These are phyloP conservation scores for Leptothorax acervorum DNA, from an alignment of 2,888 invertebrate genomes.

Conservation along the genomic window DNA sequence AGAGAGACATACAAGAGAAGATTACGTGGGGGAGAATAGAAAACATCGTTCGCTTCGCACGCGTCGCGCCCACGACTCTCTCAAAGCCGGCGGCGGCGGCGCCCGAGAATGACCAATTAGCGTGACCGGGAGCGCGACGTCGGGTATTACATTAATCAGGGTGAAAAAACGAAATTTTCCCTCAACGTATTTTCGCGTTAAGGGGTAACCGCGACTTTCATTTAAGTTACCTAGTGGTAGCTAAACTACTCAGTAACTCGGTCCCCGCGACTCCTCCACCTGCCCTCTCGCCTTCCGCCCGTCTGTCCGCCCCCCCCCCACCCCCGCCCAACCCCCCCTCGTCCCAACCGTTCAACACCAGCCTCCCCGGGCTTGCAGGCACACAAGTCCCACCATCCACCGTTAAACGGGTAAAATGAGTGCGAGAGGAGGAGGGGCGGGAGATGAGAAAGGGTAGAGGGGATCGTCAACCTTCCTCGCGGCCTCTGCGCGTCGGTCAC, in stretches of 20 bases:
- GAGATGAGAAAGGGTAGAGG: slow-evolving; percentile 49
- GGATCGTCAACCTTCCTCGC: slow-evolving; percentile 46
- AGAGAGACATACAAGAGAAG: slow-evolving; percentile 33
- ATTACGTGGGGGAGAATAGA: slow-evolving; percentile 22
- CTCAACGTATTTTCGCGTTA: slow-evolving; percentile 79
- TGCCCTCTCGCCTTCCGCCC: slow-evolving; percentile 18
- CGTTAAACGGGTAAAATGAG: slow-evolving; percentile 53
- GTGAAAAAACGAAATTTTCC: slow-evolving; percentile 80
- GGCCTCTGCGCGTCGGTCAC: slow-evolving; percentile 63
- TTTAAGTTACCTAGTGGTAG: slow-evolving; percentile 80
- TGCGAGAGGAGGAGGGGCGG: slow-evolving; percentile 23
- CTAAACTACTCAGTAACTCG: slow-evolving; percentile 77
- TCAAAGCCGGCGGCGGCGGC: slow-evolving; percentile 53
- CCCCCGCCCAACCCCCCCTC: not conserved
- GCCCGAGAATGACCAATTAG: slow-evolving; percentile 75
- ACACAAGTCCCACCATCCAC: slow-evolving; percentile 45
- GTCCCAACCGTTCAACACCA: slow-evolving; percentile 35
- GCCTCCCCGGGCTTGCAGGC: slow-evolving; percentile 23
- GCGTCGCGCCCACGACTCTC: slow-evolving; percentile 38
- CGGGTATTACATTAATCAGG: slow-evolving; percentile 80
- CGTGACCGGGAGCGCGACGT: slow-evolving; percentile 69
- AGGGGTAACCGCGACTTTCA: slow-evolving; percentile 78
- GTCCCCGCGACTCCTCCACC: slow-evolving; percentile 57
- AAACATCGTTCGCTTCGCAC: slow-evolving; percentile 48
- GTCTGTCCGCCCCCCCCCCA: not conserved